phyloP scores from a whole-genome alignment of 2,888 invertebrate species.

The Prostheceraeus crozeri region DNA sequence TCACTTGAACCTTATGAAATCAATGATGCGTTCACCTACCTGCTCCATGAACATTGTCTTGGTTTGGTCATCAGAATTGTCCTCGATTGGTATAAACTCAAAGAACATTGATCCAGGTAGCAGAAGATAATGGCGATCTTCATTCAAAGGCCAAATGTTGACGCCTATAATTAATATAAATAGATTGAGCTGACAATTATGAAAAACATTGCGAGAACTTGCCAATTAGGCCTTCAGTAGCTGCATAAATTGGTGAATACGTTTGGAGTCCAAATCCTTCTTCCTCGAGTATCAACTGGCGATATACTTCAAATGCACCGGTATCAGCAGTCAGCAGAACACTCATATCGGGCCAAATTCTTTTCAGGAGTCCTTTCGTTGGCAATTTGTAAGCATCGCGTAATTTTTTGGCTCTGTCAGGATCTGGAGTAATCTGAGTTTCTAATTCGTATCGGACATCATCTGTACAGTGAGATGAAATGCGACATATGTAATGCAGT shows the following conservation, averaged over 20 bases:
- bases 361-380: constrained; percentile 44
- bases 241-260: constrained; percentile 53
- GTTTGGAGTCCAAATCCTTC: constrained; percentile 44
- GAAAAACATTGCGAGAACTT: too few relatives aligned
- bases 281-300: constrained; percentile 32
- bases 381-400: too few relatives aligned
- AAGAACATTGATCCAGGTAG: constrained; percentile 50
- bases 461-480: too few relatives aligned
- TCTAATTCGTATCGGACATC: too few relatives aligned
- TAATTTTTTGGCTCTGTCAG: too few relatives aligned
- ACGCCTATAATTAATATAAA: too few relatives aligned
- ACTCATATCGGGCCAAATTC: constrained; percentile 48
- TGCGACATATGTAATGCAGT: too few relatives aligned
- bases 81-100: constrained; percentile 50
- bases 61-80: constrained; percentile 47
- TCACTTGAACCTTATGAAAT: too few relatives aligned
- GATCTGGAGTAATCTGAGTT: too few relatives aligned
- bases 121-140: constrained; percentile 45
- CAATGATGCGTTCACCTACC: too few relatives aligned
- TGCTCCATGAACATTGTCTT: constrained; percentile 48
- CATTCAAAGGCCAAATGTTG: constrained; percentile 40
- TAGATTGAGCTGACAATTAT: too few relatives aligned
- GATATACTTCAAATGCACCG: constrained; percentile 50
- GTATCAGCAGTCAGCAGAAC: constrained; percentile 46
- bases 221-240: constrained; percentile 51